A percentile compares a stretch with the other conserved stretches of the same genome.
Conservation (phyloP, 2,113 vertebrate species). For the Callocephalon fimbriatum region DNA sequence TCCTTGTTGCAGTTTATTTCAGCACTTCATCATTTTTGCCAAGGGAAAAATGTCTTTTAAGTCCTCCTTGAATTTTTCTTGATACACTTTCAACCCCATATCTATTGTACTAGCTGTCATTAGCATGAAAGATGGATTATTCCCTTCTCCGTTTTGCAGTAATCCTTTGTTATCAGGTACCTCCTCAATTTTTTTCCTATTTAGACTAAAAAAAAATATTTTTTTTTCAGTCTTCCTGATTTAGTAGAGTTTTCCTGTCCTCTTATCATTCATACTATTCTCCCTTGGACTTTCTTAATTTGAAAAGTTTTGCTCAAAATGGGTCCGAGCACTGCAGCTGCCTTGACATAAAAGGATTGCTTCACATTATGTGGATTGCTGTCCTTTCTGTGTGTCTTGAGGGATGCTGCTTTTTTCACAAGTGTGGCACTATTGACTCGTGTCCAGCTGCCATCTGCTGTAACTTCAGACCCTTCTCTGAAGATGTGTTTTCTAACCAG, state of each 20-base stretch:
- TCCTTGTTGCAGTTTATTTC: not conserved
- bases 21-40: not conserved
- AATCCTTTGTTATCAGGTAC: not conserved
- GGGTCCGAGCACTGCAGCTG: not conserved
- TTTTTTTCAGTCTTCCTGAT: not conserved
- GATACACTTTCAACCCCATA: not conserved
- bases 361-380: not conserved
- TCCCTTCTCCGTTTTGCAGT: not conserved
- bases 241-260: not conserved
- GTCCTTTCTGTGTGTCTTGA: not conserved
- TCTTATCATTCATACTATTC: not conserved
- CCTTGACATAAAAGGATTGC: not conserved
- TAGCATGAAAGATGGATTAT: not conserved
- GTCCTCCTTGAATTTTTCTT: not conserved
- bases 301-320: not conserved
- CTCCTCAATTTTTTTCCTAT: not conserved
- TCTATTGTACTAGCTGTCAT: not conserved
- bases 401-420: not conserved
- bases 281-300: not conserved
- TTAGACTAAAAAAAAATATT: not conserved
- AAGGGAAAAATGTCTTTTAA: not conserved
- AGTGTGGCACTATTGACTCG: not conserved
- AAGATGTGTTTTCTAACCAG: not conserved
- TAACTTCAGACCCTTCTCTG: not conserved
- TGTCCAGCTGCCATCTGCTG: conserved; percentile 10